Base-by-base conservation (phyloP, 2,113 vertebrate species). In the Xyrauchen texanus region DNA sequence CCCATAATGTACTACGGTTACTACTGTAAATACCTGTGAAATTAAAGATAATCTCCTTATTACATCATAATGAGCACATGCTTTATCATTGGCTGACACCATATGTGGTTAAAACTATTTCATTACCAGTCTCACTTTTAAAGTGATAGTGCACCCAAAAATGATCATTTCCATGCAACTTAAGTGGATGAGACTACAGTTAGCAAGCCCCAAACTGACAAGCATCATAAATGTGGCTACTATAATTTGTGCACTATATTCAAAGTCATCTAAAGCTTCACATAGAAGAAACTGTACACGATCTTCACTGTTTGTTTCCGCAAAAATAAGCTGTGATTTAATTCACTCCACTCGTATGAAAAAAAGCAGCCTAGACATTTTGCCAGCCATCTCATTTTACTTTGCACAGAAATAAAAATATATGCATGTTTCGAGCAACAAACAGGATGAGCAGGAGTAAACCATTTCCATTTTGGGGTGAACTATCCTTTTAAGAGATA, bases 51-150 rank as follows among this genome's bases (percentile, higher is more conserved):
- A 34, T 34, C 15, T n/a, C 15, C n/a, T 58, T 58, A 58, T 58
- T n/a, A 58, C 55, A 58, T 73, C n/a, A 79, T 80, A 66, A 77
- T 77, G 73, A 58, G 68, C 57, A 45, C 63, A 66, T 81, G 82
- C 74, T 53, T 80, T 68, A 67, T 65, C 68, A 80, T 76, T 58
- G 80, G 66, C 46, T 67, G 76, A 72, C 55, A 60, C 60, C 52
- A 68, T 45, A 74, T 66, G 60, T 77, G 51, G 74, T 81, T 77
- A 77, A 80, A 64, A 53, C 60, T 61, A 79, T 6, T 51, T 74
- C 57, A 68, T 64, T 44, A 82, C 52, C 58, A 65, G 44, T 55
- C 47, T 58, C 10, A 51, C 57, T 51, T 58, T 80, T 73, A 81
- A 68, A 63, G 67, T 16, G 67, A 72, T 58, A 72, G 69, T 47